phyloP scores from a whole-genome alignment of 30 jellyfish, hydroid and myxozoan species.

The Aurelia sp. region DNA sequence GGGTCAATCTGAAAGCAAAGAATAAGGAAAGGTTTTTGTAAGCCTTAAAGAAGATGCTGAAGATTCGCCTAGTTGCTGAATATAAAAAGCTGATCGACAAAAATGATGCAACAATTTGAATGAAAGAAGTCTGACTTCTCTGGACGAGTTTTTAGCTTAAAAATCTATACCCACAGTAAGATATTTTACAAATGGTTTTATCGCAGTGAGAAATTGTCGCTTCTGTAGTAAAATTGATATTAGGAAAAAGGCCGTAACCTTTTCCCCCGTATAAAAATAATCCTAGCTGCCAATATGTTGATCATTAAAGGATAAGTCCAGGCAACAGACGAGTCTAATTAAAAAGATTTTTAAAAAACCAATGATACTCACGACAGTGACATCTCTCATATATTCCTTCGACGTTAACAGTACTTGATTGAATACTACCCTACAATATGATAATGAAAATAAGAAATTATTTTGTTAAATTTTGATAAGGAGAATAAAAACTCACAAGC shows the following conservation, averaged over 20 bases:
- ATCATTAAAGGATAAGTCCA: neutral
- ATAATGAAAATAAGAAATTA: neutral
- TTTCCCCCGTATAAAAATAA: neutral
- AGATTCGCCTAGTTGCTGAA: too few species aligned
- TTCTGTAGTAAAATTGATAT: neutral
- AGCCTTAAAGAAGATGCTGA: neutral
- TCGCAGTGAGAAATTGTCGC: too few species aligned
- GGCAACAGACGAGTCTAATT: neutral
- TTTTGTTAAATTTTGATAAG: too few species aligned
- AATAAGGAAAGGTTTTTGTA: neutral
- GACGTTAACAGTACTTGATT: constrained; percentile 91
- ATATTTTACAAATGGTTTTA: too few species aligned
- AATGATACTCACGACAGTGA: constrained; percentile 74
- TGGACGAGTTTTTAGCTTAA: too few species aligned
- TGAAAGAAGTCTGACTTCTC: too few species aligned
- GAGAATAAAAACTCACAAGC: too few species aligned
- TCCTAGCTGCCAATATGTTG: neutral
- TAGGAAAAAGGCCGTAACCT: neutral
- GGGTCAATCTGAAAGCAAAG: constrained; percentile 72
- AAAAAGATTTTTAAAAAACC: neutral
- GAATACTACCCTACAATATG: constrained; percentile 75
- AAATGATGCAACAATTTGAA: too few species aligned
- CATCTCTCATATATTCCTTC: constrained; percentile 97
- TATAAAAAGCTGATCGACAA: too few species aligned
- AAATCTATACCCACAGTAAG: too few species aligned